Conservation (phyloP, 2,888 invertebrate species). For the Standfussiana lucernea region DNA sequence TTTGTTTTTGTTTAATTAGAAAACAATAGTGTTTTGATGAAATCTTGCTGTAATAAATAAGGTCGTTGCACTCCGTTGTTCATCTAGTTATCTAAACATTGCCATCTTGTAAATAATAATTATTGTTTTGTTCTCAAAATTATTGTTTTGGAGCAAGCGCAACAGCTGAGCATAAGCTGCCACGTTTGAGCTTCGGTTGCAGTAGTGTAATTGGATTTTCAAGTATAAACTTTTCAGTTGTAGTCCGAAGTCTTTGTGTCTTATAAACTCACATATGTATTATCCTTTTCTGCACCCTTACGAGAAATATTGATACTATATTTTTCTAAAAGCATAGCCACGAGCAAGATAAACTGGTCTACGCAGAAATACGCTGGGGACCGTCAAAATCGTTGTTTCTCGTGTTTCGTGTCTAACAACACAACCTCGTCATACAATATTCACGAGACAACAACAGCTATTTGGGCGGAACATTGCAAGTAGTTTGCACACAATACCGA, state of each 20-base stretch:
- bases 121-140: neutral
- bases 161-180: neutral
- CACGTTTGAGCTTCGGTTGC: neutral
- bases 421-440: conserved; percentile 18
- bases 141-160: neutral
- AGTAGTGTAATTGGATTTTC: neutral
- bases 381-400: neutral
- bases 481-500: conserved; percentile 24
- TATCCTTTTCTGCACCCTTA: neutral
- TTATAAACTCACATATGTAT: neutral
- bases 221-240: neutral
- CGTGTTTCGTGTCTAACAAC: conserved; percentile 6
- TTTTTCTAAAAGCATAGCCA: neutral
- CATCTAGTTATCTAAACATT: neutral
- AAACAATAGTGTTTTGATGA: conserved; percentile 24
- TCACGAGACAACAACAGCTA: conserved; percentile 25
- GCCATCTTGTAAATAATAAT: neutral
- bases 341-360: neutral
- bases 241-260: neutral
- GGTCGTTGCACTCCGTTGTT: neutral
- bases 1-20: neutral
- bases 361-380: too few species aligned
- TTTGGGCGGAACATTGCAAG: conserved; percentile 8
- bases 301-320: neutral
- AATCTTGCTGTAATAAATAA: conserved; percentile 15